Percentiles rank a stretch among this genome's conserved stretches.
Evolutionary conservation across 2,797 vertebrate species (phyloP).

Genomic region (Novumbra hubbsi): DNA sequence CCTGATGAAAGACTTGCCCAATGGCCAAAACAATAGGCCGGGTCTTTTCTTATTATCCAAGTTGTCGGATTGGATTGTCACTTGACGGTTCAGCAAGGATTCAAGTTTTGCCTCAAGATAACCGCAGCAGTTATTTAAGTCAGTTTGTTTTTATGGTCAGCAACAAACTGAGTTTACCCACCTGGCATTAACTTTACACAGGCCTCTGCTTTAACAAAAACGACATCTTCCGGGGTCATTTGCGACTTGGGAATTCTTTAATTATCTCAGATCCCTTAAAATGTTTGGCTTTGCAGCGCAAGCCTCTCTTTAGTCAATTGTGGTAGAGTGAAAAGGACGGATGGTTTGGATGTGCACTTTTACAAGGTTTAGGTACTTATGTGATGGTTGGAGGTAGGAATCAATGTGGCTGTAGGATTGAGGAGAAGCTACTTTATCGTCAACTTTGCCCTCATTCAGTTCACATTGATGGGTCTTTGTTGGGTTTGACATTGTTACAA

Average conservation of each 20-base stretch:
- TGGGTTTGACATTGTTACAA: too few species aligned
- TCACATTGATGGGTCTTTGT: not conserved
- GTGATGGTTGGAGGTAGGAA: slow-evolving; percentile 21
- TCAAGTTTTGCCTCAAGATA: not conserved
- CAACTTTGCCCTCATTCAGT: not conserved
- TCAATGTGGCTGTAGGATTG: not conserved
- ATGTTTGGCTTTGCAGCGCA: too few species aligned
- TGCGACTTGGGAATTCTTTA: slow-evolving; percentile 24
- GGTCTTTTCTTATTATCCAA: not conserved
- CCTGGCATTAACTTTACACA: not conserved
- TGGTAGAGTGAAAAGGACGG: not conserved
- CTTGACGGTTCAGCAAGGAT: not conserved
- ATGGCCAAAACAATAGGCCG: not conserved
- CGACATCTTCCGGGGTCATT: too few species aligned
- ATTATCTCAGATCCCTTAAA: not conserved
- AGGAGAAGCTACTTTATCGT: not conserved
- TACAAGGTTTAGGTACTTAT: too few species aligned
- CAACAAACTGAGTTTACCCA: not conserved
- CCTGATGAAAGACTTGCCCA: slow-evolving; percentile 1
- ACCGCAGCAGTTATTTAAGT: not conserved
- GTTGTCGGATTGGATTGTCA: not conserved
- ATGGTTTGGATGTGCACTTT: too few species aligned
- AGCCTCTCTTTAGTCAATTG: too few species aligned
- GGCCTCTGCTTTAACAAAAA: not conserved
- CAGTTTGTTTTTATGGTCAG: not conserved